These are phyloP conservation scores for Sesia bembeciformis DNA, from an alignment of 2,888 invertebrate genomes.

Conservation along the genomic window DNA sequence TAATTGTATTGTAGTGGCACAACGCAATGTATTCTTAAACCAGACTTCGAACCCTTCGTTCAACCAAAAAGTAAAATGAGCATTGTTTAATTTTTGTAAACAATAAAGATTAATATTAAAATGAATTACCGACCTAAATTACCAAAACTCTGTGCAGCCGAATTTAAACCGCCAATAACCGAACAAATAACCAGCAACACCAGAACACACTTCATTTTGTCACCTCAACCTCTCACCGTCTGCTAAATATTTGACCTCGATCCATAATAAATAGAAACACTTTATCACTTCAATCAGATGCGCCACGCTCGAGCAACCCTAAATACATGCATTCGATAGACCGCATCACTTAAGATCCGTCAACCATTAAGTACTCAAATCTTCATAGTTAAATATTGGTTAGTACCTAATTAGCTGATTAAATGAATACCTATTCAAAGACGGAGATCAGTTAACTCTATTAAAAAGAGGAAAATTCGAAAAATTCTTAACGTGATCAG, in stretches of 20 bases:
- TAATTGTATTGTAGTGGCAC: no score
- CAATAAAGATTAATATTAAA: no score
- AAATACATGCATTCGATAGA: slow-evolving; percentile 20
- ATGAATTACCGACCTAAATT: neutral
- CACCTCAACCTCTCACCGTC: neutral
- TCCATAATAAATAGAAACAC: neutral
- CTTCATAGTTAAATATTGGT: no score
- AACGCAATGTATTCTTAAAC: no score
- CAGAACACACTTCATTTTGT: neutral
- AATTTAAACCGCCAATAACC: neutral
- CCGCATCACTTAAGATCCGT: neutral
- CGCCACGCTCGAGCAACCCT: slow-evolving; percentile 25
- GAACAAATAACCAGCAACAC: neutral
- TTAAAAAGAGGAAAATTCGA: no score
- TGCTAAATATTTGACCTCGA: neutral
- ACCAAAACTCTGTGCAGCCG: neutral
- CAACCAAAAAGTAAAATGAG: no score
- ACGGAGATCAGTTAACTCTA: no score
- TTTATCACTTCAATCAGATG: slow-evolving; percentile 17
- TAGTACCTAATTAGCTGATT: no score
- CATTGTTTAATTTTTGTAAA: no score
- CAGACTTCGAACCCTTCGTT: no score
- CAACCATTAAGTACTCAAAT: neutral
- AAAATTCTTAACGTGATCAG: no score
- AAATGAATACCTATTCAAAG: no score